Evolutionary conservation across 2,888 invertebrate species (phyloP).

Genomic region (Prionchulus punctatus): DNA sequence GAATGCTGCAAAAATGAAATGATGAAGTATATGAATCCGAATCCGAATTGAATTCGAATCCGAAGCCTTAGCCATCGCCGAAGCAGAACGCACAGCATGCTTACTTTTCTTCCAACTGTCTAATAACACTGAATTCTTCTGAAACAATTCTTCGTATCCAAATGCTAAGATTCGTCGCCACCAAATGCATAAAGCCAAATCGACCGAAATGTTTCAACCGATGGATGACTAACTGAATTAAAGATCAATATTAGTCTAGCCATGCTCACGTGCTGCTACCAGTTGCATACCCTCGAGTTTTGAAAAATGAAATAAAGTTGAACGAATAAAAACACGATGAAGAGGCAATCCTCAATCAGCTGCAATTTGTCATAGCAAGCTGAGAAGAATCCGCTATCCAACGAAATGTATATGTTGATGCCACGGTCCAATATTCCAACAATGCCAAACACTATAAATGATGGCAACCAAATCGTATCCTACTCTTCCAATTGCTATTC

Average conservation of each 20-base stretch:
- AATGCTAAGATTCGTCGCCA: conserved; percentile 1
- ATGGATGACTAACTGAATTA: conserved; percentile 2
- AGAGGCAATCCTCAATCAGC: conserved; percentile 20
- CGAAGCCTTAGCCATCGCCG: too few species aligned
- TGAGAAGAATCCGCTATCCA: conserved; percentile 31
- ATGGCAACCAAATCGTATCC: too few species aligned
- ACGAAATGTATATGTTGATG: not conserved
- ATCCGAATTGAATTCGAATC: too few species aligned
- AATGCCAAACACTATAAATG: not conserved
- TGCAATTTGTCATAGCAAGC: not conserved
- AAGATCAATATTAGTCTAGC: too few species aligned
- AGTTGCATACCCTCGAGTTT: conserved; percentile 24
- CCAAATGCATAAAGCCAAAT: conserved; percentile 4
- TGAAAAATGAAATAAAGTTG: conserved; percentile 32
- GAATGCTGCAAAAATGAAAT: not conserved
- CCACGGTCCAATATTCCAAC: not conserved
- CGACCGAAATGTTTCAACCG: not conserved
- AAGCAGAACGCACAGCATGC: too few species aligned
- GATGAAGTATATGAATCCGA: not conserved
- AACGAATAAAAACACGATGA: conserved; percentile 26
- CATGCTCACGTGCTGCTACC: too few species aligned
- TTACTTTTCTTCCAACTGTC: not conserved
- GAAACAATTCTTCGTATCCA: not conserved
- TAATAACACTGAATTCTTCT: not conserved
- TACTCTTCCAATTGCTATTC: too few species aligned